Evolutionary conservation across 92 coral and sea anemone species (phyloP), one percentile per base, ranked within the genome.

Genomic region (Phenganax marumi): DNA sequence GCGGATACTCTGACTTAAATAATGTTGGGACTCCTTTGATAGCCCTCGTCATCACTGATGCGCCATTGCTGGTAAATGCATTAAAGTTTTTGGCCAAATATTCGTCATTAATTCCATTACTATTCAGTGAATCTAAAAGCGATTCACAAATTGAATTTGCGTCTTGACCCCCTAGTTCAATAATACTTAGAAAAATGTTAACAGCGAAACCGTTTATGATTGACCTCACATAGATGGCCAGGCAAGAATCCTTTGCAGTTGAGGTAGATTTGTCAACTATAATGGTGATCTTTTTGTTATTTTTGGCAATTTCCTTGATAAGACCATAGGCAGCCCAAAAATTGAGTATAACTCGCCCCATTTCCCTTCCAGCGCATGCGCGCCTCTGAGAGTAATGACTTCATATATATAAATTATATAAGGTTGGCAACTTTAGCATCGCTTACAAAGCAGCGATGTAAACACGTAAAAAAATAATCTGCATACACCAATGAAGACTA

Each of bases 51-150:
- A 70, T 70, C 50, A 70, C 75, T 70, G 75, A 70, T 33, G 75
- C 52, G 50, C 75, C 75, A 46, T 70, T 21, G 46, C 75, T 24
- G 52, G 75, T 70, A 70, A 70, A 70, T 70, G 75, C 75, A 70
- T 26, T 70, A 26, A 70, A 70, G 46, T 70, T 33, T 43, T 39
- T 70, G 75, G 75, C 75, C 75, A 70, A 70, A 1, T 70, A 70
- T 24, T 70, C 75, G 53, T 70, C 51, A 49, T 70, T 17, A 39
- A 70, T 9, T 70, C 75, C 75, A 21, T 70, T 70, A 10, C 75
- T 70, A 26, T 70, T 49, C 12, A 70, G 75, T 21, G 75, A 70
- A 70, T 70, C 75, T 70, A 70, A 49, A 70, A 70, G 75, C 46
- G 75, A 70, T 25, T 33, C 51, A 70, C 50, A 70, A 70, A 70